A percentile compares a stretch with the other conserved stretches of the same genome.
phyloP scores from a whole-genome alignment of 2,888 invertebrate species.

The Argyresthia albistria region DNA sequence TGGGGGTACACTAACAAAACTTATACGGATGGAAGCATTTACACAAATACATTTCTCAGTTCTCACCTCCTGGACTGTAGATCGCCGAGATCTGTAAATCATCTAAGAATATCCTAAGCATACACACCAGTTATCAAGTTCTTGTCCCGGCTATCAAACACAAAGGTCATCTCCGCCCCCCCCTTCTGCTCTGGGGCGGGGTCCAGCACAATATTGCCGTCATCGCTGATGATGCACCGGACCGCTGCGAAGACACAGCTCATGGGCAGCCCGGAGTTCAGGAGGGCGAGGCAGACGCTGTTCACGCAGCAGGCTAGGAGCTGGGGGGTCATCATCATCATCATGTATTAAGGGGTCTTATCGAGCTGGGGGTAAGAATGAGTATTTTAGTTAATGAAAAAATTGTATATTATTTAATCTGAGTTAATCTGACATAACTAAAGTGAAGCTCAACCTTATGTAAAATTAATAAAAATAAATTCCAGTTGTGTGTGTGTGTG shows the following conservation, averaged over 20 bases:
- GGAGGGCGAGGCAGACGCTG: constrained; percentile 84
- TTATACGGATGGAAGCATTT: not conserved
- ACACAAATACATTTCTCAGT: too few species aligned
- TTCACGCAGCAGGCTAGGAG: constrained; percentile 86
- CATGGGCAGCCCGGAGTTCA: constrained; percentile 89
- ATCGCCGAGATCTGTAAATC: too few species aligned
- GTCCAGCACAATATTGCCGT: constrained; percentile 75
- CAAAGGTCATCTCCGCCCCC: constrained; percentile 78
- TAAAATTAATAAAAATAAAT: too few species aligned
- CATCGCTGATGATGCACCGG: constrained; percentile 77
- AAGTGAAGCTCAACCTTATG: too few species aligned
- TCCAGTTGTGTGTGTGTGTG: too few species aligned
- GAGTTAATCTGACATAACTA: too few species aligned
- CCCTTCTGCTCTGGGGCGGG: constrained; percentile 68
- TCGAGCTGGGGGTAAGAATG: too few species aligned
- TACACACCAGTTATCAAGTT: constrained; percentile 38
- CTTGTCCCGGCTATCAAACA: constrained; percentile 75
- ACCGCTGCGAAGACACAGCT: constrained; percentile 86
- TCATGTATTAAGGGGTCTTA: too few species aligned
- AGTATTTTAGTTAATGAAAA: too few species aligned
- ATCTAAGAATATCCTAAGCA: not conserved
- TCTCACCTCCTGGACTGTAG: too few species aligned
- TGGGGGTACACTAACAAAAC: not conserved
- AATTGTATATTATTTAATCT: too few species aligned
- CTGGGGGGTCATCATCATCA: constrained; percentile 44